Evolutionary conservation across 2,888 invertebrate genomes (phyloP).

Genomic region (Leptinotarsa haldemani): DNA sequence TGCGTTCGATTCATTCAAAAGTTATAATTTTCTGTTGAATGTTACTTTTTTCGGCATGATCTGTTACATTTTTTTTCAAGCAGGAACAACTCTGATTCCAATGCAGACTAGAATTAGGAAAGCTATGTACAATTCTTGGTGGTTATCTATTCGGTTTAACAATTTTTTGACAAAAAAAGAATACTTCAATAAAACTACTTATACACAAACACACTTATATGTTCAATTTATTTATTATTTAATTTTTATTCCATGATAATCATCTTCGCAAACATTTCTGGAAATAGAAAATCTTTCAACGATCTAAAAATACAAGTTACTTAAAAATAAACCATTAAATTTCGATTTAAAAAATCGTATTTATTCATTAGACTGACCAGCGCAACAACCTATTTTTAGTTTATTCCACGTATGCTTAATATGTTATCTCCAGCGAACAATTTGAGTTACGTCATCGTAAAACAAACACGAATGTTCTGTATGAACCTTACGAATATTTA

Average conservation of each 20-base stretch:
- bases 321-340: neutral
- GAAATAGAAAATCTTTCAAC: neutral
- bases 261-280: neutral
- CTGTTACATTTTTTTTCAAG: too few relatives aligned
- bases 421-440: slow-evolving; percentile 33
- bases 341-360: slow-evolving; percentile 7
- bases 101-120: too few relatives aligned
- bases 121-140: too few relatives aligned
- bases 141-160: too few relatives aligned
- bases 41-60: too few relatives aligned
- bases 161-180: too few relatives aligned
- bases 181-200: too few relatives aligned
- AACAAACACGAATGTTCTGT: slow-evolving; percentile 17
- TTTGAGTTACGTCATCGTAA: slow-evolving; percentile 23
- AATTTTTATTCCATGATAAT: neutral
- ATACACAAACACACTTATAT: too few relatives aligned
- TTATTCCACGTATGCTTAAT: slow-evolving; percentile 37
- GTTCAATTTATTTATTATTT: too few relatives aligned
- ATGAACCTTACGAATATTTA: slow-evolving; percentile 13
- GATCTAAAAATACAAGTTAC: neutral
- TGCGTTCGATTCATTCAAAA: too few relatives aligned
- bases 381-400: slow-evolving; percentile 46
- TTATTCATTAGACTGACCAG: slow-evolving; percentile 42
- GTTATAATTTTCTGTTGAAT: too few relatives aligned
- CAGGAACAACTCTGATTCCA: too few relatives aligned